These are phyloP conservation scores for Halichoeres trimaculatus DNA, from an alignment of 2,113 vertebrate species.

Conservation along the genomic window DNA sequence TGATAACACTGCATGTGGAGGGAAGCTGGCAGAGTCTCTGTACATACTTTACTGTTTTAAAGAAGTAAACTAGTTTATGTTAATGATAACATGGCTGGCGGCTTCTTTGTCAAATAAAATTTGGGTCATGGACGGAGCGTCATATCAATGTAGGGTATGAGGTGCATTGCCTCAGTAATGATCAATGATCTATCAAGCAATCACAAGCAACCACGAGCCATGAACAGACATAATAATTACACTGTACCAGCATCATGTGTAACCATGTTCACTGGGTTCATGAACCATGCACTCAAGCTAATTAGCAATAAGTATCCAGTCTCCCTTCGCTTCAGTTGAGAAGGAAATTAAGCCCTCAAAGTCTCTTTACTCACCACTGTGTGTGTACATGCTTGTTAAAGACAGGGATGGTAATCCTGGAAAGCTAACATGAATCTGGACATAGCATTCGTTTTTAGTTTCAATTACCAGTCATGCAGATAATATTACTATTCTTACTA, in stretches of 20 bases:
- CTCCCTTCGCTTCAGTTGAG: constrained; percentile 72
- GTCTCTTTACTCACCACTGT: constrained; percentile 63
- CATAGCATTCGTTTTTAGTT: too few relatives aligned
- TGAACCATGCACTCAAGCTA: constrained; percentile 70
- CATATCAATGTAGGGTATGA: not conserved
- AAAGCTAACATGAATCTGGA: too few relatives aligned
- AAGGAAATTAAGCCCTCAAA: constrained; percentile 67
- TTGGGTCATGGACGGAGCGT: constrained; percentile 10
- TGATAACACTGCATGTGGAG: constrained; percentile 55
- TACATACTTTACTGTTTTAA: constrained; percentile 19
- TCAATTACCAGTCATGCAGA: too few relatives aligned
- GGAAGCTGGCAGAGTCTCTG: constrained; percentile 34
- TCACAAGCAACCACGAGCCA: too few relatives aligned
- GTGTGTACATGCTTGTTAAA: constrained; percentile 35
- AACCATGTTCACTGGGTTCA: constrained; percentile 64
- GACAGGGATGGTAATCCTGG: not conserved
- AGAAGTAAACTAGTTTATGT: constrained; percentile 34
- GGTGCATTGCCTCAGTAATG: constrained; percentile 21
- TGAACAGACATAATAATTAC: constrained; percentile 50
- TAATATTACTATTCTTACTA: too few relatives aligned
- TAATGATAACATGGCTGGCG: constrained; percentile 21
- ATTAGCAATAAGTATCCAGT: constrained; percentile 71
- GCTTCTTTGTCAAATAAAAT: not conserved
- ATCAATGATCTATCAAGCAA: constrained; percentile 62
- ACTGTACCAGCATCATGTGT: constrained; percentile 63